These are phyloP conservation scores for Neomonachus schauinslandi DNA, from an alignment of 2,113 vertebrate species.

Conservation along the genomic window DNA sequence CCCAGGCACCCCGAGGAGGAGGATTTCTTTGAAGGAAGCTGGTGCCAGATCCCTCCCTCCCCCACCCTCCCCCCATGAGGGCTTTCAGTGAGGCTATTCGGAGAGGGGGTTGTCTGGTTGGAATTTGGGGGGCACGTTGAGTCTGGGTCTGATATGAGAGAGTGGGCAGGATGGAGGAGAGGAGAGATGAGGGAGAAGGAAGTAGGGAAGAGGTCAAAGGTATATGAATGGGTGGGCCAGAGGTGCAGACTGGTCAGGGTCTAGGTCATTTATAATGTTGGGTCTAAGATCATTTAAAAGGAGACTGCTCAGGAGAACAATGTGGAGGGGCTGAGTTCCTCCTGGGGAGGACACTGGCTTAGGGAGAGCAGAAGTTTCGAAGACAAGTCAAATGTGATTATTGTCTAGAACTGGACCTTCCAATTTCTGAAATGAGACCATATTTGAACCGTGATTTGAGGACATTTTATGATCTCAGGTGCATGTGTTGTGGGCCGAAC, in stretches of 20 bases:
- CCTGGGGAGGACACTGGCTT: not conserved
- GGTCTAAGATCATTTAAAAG: not conserved
- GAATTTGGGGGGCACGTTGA: not conserved
- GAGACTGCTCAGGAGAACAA: not conserved
- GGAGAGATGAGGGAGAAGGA: not conserved
- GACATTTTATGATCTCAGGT: not conserved
- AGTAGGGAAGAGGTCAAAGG: not conserved
- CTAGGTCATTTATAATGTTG: not conserved
- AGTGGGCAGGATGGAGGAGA: not conserved
- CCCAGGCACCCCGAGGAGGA: not conserved
- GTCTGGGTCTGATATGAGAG: not conserved
- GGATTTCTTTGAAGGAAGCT: not conserved
- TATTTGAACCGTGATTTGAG: not conserved
- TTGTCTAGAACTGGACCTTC: not conserved
- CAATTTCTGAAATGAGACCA: not conserved
- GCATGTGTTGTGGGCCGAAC: not conserved
- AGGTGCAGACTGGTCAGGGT: not conserved
- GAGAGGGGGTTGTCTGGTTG: not conserved
- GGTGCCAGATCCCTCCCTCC: not conserved
- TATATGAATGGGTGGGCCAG: not conserved
- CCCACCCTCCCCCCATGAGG: accelerated
- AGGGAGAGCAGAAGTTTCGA: not conserved
- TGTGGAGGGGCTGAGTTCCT: not conserved
- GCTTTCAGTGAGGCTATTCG: not conserved
- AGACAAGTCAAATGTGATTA: not conserved